Evolutionary conservation across 1,140 invertebrate genomes (phyloP), one percentile per base, ranked within the genome.

Genomic region (Drosophila asahinai): DNA sequence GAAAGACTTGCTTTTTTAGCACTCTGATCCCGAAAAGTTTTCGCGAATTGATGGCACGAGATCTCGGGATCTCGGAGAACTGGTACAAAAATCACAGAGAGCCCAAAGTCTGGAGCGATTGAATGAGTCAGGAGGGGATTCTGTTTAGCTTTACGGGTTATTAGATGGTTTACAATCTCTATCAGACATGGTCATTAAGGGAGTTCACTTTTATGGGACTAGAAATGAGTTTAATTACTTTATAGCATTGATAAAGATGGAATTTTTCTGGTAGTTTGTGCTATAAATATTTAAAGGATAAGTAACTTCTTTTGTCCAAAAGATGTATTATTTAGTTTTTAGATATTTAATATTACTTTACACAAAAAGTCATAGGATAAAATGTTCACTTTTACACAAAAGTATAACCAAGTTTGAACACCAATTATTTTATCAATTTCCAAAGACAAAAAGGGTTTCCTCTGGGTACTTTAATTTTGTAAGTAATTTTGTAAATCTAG

Each of bases 1-100:
- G 19, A 66, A 30, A 40, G 40, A n/a, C 38, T 51, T n/a, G 48
- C 43, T 38, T 70, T 55, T 58, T 73, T 48, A 49, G 70, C 70
- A 74, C 67, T 75, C 42, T 75, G 57, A 54, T 75, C 40, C 27
- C 49, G 19, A 74, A 71, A 57, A 52, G 27, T 25, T 51, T 6
- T 47, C 19, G 17, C 17, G 25, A 63, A 74, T 42, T 75, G 49
- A 62, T 51, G 67, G 42, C 70, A 63, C 71, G 42, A 63, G 58
- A 63, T 64, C 70, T 36, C 27, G 42, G 15, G 58, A 63, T 63
- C 68, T 36, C 27, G 42, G 11, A 72, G 33, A 19, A 19, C 30
- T 47, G n/a, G n/a, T 45, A 30, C 49, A 75, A 63, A 48, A 33
- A 22, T 49, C 15, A 27, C 17, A 38, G 38, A 48, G 52, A 60